Conservation (phyloP, 2,797 vertebrate species). For the Catharus ustulatus region DNA sequence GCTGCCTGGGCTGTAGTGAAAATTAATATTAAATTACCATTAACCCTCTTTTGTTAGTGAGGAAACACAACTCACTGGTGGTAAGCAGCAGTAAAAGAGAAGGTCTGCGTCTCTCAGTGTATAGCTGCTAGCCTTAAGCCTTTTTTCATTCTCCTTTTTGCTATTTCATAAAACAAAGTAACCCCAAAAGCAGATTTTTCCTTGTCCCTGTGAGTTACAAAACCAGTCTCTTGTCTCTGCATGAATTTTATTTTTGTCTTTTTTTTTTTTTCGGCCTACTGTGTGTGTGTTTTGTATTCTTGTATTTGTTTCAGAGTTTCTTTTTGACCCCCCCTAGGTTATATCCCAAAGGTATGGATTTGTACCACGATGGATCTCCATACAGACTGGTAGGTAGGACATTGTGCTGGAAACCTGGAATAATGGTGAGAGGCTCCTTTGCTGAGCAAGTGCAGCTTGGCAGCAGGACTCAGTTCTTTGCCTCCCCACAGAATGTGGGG, state of each 20-base stretch:
- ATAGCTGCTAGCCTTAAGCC: not conserved
- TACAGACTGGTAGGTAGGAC: conserved; percentile 80
- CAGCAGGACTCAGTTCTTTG: not conserved
- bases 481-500: fast-evolving
- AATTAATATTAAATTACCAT: not conserved
- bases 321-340: conserved; percentile 75
- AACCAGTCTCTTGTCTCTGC: not conserved
- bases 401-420: not conserved
- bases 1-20: not conserved
- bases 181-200: not conserved
- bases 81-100: not conserved
- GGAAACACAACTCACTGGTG: not conserved
- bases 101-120: not conserved
- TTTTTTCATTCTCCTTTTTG: not conserved
- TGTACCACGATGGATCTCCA: conserved; percentile 86
- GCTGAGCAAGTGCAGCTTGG: not conserved
- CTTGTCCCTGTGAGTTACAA: fast-evolving
- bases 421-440: not conserved
- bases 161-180: not conserved
- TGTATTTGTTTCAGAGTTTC: not conserved
- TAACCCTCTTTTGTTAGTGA: not conserved
- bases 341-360: conserved; percentile 90
- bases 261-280: not conserved
- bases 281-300: not conserved
- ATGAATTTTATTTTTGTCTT: not conserved